These are phyloP conservation scores for Pangasianodon hypophthalmus DNA, from an alignment of 2,113 vertebrate genomes.

Conservation along the genomic window DNA sequence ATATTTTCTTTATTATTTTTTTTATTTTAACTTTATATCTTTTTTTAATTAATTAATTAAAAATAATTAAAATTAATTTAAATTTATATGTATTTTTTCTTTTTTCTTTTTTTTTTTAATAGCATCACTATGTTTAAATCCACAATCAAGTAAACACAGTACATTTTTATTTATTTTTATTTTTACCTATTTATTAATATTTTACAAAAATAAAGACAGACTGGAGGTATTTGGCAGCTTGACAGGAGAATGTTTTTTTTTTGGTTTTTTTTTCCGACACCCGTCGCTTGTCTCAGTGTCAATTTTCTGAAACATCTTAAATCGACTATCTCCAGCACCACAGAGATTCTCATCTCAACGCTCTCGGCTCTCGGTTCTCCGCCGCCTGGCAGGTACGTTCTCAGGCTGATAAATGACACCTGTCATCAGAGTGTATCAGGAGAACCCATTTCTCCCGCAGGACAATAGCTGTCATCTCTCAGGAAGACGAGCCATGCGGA, in stretches of 20 bases:
- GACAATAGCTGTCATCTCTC: slow-evolving; percentile 42
- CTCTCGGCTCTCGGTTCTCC: neutral
- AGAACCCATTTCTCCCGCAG: slow-evolving; percentile 18
- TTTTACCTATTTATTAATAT: neutral
- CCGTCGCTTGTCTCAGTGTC: slow-evolving; percentile 6
- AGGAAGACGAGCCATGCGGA: slow-evolving; percentile 14
- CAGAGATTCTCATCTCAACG: slow-evolving; percentile 21
- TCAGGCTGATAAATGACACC: slow-evolving; percentile 47
- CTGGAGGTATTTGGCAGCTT: neutral
- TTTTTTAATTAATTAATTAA: too few relatives aligned
- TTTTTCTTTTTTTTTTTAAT: too few relatives aligned
- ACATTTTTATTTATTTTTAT: neutral
- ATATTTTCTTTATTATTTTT: too few relatives aligned
- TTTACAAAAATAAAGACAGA: neutral
- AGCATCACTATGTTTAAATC: neutral
- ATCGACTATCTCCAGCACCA: slow-evolving; percentile 31
- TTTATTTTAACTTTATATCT: too few relatives aligned
- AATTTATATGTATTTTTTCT: too few relatives aligned
- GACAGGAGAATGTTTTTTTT: slow-evolving; percentile 7
- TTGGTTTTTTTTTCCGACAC: neutral
- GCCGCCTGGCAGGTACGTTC: slow-evolving; percentile 31
- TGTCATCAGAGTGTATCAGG: slow-evolving; percentile 43
- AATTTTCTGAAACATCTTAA: slow-evolving; percentile 20
- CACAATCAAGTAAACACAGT: neutral
- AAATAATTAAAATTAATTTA: too few relatives aligned